Base-by-base conservation (phyloP, 2,888 invertebrate species). In the Lithophane leautieri region DNA sequence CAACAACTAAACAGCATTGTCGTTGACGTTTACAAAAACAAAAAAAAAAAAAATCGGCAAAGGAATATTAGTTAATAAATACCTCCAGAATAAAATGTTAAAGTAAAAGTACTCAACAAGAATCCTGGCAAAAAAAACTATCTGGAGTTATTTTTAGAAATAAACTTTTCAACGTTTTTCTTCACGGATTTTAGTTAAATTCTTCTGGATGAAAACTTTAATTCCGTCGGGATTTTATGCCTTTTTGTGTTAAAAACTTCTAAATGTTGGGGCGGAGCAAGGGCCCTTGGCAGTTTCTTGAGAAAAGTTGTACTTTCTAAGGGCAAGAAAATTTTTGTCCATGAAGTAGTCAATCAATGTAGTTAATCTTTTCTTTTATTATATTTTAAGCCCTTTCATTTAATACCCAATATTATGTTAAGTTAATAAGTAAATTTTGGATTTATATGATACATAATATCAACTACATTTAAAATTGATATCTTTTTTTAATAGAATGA, bases 131-230 rank as follows among this genome's bases (percentile, higher is more conserved):
- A 52, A 68, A 66, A 52, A 56, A 52, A 67, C 8, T 14, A 54
- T 7, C 7, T 2, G 0, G 12, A 42, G 58, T 42, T 79, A 79
- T 79, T 73, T 79, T 79, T 79, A 73, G 52, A 68, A 60, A 50
- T 28, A 34, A 72, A 50, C 50, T 1, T 56, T 78, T 54, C 12
- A 42, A 50, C 47, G 11, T 50, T 42, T 58, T 54, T 50, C 44
- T 56, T 25, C 8, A 22, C 3, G 34, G 11, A 62, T 28, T 69
- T 63, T 16, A 44, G 63, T n/a, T 14, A 47, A 62, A 56, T 47
- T 34, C 50, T 62, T 54, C n/a, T 47, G 19, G 47, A 67, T 56
- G 56, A 44, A 34, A 68, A 79, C 50, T 78, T 73, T 3, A 19
- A 58, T 14, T 54, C 63, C 44, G 8, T 44, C 22, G n/a, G 28